Percentiles rank a stretch among this genome's conserved stretches.
Evolutionary conservation across 2,888 invertebrate genomes (phyloP).

Genomic region (Drosophila maculinotata): DNA sequence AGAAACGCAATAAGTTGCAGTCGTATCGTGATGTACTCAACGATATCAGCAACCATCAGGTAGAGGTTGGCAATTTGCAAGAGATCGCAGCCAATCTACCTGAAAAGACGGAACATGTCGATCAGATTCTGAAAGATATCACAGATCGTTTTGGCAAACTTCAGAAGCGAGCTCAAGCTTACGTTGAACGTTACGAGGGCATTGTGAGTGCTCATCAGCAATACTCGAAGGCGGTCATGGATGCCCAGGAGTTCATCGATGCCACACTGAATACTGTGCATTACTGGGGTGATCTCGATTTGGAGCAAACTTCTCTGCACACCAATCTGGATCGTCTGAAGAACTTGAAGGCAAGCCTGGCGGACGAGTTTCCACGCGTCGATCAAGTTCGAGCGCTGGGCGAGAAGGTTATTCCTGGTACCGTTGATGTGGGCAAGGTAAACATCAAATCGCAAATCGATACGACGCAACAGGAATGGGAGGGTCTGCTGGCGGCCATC

Average conservation of each 20-base stretch:
- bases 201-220: conserved; percentile 96
- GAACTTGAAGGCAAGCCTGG: conserved; percentile 91
- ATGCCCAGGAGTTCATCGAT: conserved; percentile 94
- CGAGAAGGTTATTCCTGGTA: conserved; percentile 95
- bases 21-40: conserved; percentile 92
- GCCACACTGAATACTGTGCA: conserved; percentile 92
- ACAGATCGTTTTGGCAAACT: conserved; percentile 90
- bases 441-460: conserved; percentile 95
- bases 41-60: conserved; percentile 93
- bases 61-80: conserved; percentile 92
- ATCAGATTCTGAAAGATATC: conserved; percentile 89
- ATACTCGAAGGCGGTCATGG: conserved; percentile 94
- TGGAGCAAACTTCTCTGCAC: conserved; percentile 93
- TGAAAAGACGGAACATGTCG: conserved; percentile 90
- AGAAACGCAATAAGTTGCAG: conserved; percentile 95
- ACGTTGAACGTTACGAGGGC: conserved; percentile 93
- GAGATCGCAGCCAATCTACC: conserved; percentile 93
- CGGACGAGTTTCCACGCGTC: conserved; percentile 94
- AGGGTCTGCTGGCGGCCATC: conserved; percentile 91
- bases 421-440: conserved; percentile 92
- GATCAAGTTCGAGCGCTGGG: conserved; percentile 92
- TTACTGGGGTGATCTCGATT: conserved; percentile 92
- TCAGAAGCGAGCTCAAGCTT: conserved; percentile 89
- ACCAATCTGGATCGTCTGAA: conserved; percentile 94
- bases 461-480: conserved; percentile 95